phyloP scores from a whole-genome alignment of 2,888 invertebrate genomes.

The Aplocera efformata region DNA sequence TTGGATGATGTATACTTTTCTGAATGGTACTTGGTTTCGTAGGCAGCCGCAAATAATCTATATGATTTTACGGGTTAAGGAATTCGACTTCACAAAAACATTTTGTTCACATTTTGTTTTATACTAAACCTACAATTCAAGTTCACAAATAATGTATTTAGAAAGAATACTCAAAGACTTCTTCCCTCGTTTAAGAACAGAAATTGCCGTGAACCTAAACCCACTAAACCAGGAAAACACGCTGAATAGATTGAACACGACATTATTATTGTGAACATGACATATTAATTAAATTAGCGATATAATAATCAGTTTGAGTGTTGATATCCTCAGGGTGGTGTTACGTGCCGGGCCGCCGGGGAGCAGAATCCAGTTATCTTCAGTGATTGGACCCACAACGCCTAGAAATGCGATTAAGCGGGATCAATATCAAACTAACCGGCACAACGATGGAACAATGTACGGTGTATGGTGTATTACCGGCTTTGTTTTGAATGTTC shows the following conservation, averaged over 20 bases:
- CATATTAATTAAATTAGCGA: constrained; percentile 47
- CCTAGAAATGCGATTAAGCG: constrained; percentile 60
- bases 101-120: no score
- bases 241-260: constrained; percentile 6
- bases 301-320: constrained; percentile 49
- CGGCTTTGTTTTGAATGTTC: constrained; percentile 7
- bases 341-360: constrained; percentile 49
- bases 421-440: constrained; percentile 36
- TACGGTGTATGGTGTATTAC: constrained; percentile 7
- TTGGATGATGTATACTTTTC: no score
- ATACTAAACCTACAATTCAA: no score
- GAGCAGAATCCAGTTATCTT: constrained; percentile 63
- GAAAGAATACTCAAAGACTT: no score
- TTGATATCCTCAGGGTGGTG: constrained; percentile 49
- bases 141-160: no score
- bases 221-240: not conserved
- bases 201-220: not conserved
- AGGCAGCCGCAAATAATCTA: no score
- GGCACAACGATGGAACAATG: constrained; percentile 18
- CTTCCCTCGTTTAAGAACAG: no score
- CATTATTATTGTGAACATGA: constrained; percentile 10
- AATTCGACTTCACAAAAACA: no score
- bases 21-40: no score
- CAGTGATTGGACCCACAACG: constrained; percentile 66
- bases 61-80: no score